Conservation (phyloP, 2,888 invertebrate genomes). For the Rhorus exstirpatorius region DNA sequence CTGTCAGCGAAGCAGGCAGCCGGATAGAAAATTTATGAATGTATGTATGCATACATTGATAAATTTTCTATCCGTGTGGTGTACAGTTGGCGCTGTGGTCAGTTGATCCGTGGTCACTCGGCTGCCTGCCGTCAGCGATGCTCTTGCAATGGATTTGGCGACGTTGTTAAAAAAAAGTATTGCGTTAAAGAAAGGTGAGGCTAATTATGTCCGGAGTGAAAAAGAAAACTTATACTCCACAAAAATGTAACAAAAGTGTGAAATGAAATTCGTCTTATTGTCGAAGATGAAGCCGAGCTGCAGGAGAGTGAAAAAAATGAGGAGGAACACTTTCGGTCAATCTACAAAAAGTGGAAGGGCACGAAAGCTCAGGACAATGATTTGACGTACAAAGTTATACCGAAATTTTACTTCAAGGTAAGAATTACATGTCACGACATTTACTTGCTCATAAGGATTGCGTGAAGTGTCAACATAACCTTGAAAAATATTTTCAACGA, state of each 20-base stretch:
- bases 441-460: background rate
- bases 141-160: slow-evolving; percentile 76
- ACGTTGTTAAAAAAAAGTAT: slow-evolving; percentile 74
- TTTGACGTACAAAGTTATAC: slow-evolving; percentile 88
- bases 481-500: background rate
- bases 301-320: slow-evolving; percentile 83
- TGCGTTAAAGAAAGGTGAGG: slow-evolving; percentile 74
- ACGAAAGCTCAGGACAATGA: slow-evolving; percentile 86
- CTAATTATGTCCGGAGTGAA: background rate
- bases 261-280: slow-evolving; percentile 17
- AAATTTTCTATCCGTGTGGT: too few species aligned
- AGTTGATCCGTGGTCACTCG: too few species aligned
- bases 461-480: background rate
- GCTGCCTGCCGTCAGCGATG: slow-evolving; percentile 57
- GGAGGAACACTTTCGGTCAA: slow-evolving; percentile 87
- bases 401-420: slow-evolving; percentile 91
- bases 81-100: too few species aligned
- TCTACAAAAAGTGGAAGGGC: slow-evolving; percentile 87
- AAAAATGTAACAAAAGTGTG: background rate
- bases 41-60: too few species aligned
- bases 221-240: background rate
- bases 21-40: too few species aligned
- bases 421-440: slow-evolving; percentile 16
- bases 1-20: too few species aligned
- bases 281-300: slow-evolving; percentile 65